These are phyloP conservation scores for Mixornis gularis DNA, from an alignment of 2,113 vertebrate species.

Conservation along the genomic window DNA sequence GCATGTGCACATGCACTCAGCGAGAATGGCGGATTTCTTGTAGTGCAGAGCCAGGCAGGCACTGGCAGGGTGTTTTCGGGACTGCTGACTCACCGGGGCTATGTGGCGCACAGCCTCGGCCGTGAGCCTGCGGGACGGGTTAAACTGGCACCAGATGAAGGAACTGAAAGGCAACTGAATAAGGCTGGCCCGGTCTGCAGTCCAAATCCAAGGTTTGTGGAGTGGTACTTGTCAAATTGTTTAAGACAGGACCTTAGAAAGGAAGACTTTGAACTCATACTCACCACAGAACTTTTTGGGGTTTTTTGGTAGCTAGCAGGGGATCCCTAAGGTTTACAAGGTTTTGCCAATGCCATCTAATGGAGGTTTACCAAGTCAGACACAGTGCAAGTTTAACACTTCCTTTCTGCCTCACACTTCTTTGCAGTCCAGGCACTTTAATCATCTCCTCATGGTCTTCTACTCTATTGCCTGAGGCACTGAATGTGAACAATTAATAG, in stretches of 20 bases:
- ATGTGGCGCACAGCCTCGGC: neutral
- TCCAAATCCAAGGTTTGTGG: neutral
- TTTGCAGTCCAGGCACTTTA: neutral
- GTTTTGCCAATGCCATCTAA: neutral
- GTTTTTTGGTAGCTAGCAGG: neutral
- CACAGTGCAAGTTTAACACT: neutral
- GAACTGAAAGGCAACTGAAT: neutral
- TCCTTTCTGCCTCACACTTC: neutral
- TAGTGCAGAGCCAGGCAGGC: accelerated
- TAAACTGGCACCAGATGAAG: neutral
- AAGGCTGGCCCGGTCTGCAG: neutral
- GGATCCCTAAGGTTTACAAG: neutral
- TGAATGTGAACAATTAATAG: neutral
- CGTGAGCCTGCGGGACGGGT: neutral
- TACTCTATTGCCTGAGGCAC: neutral
- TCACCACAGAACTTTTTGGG: neutral
- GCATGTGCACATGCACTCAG: accelerated
- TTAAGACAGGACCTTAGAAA: neutral
- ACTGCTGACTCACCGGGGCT: neutral
- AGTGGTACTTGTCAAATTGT: neutral
- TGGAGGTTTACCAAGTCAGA: neutral
- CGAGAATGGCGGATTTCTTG: accelerated
- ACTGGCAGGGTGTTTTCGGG: accelerated
- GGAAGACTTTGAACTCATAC: neutral
- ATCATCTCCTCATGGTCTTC: neutral